Evolutionary conservation across 2,797 vertebrate genomes (phyloP).

Genomic region (Melopsittacus undulatus): DNA sequence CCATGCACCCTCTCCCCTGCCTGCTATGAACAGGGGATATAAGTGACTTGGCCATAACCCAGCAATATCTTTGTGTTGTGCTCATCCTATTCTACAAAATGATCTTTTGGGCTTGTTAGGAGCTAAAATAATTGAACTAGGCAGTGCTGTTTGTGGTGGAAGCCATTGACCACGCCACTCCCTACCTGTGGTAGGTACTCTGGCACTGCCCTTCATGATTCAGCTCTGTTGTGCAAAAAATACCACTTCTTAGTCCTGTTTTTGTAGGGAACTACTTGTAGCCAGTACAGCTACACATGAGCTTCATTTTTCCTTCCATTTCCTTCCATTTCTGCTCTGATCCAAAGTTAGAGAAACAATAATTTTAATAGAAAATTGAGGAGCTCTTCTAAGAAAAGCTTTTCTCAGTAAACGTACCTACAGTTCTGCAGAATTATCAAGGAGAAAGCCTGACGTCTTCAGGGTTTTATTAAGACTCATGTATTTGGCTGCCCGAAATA

Average conservation of each 20-base stretch:
- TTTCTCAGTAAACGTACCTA: not conserved
- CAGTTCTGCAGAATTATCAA: not conserved
- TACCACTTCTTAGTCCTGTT: not conserved
- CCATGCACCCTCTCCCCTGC: accelerated
- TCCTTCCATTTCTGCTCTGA: not conserved
- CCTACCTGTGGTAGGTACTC: not conserved
- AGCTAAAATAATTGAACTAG: not conserved
- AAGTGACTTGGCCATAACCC: not conserved
- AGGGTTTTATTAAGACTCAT: not conserved
- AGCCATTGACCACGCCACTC: accelerated
- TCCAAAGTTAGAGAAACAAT: not conserved
- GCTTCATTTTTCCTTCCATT: not conserved
- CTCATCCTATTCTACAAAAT: not conserved
- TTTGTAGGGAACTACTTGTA: not conserved
- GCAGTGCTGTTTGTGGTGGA: not conserved
- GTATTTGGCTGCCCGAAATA: not conserved
- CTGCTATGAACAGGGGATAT: not conserved
- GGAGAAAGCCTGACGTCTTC: not conserved
- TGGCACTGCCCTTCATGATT: not conserved
- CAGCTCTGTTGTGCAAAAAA: not conserved
- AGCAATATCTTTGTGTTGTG: not conserved
- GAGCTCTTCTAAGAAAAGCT: not conserved
- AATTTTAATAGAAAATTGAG: not conserved
- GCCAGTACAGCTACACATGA: not conserved
- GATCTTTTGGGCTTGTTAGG: not conserved